Conservation (phyloP, 1,140 invertebrate genomes). For the Akabosia matsudoensis region DNA sequence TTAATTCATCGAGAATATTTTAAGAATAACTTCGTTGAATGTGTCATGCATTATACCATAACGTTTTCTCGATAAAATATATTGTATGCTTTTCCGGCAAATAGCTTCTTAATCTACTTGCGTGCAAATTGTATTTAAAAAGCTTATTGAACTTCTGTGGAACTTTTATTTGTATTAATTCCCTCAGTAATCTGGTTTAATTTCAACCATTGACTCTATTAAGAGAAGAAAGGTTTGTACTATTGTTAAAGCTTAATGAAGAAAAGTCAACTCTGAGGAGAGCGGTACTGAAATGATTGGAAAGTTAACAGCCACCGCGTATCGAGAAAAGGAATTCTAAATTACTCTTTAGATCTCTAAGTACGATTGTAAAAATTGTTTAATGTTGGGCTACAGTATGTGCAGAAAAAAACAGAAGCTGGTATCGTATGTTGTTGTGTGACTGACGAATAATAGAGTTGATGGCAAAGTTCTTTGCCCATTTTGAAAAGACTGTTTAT, state of each 20-base stretch:
- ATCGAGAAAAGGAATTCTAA: not conserved
- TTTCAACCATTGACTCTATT: conserved; percentile 7
- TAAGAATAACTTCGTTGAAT: too few relatives aligned
- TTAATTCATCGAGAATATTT: too few relatives aligned
- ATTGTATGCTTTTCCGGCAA: too few relatives aligned
- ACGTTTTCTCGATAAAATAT: too few relatives aligned
- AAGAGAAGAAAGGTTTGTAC: not conserved
- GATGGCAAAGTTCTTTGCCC: conserved; percentile 30
- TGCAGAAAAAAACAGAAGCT: not conserved
- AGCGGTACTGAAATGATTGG: too few relatives aligned
- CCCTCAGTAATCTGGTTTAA: not conserved
- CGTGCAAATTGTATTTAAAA: too few relatives aligned
- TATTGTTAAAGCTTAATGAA: not conserved
- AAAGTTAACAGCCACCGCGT: not conserved
- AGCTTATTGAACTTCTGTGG: not conserved
- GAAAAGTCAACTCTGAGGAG: too few relatives aligned
- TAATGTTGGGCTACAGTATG: conserved; percentile 9
- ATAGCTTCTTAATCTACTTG: too few relatives aligned
- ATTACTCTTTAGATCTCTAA: conserved; percentile 11
- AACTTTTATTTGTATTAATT: not conserved
- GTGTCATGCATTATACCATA: too few relatives aligned
- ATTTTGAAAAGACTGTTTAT: conserved; percentile 43
- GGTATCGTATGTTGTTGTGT: conserved; percentile 24
- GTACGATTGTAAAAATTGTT: not conserved
- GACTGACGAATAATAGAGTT: conserved; percentile 34